Evolutionary conservation across 2,888 invertebrate genomes (phyloP), one percentile per base, ranked within the genome.

Genomic region (Abrostola tripartita): DNA sequence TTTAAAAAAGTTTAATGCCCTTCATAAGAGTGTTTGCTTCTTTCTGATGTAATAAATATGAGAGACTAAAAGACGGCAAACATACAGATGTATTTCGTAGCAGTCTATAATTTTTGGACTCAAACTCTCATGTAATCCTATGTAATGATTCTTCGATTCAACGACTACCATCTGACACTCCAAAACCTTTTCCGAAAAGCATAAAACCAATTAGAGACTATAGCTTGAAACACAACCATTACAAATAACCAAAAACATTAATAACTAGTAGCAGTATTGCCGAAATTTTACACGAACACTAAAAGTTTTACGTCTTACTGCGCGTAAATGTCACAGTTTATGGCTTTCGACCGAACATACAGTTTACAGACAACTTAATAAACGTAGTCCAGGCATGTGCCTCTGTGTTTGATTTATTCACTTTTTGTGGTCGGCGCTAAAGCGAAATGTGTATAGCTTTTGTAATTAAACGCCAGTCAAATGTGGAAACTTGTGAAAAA

Each of bases 401-500:
- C 56, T 47, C 52, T 65, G 59, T 65, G 59, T 62, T 68, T 69
- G 62, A 60, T 62, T 65, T 68, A 59, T 52, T 62, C 44, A 49
- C 41, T 40, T 61, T 52, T 53, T 44, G 55, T 49, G 55, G 47
- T 35, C n/a, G 54, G 63, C 58, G 42, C 52, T 58, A 42, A 58
- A 40, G 52, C 60, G 14, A 40, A n/a, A 9, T 37, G 42, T 49
- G n/a, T 52, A 54, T 54, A 60, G 68, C 44, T 67, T 61, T 57
- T 60, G 53, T 63, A 51, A 73, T 72, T 72, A 72, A 68, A 72
- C n/a, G 71, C 60, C 71, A 73, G 63, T 73, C 71, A 55, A 68
- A 61, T 37, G 47, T 61, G n/a, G 63, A 50, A 38, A 65, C 40
- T 44, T 49, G 35, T 61, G 59, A 57, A 65, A 63, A 61, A 58